Evolutionary conservation across 2,113 vertebrate genomes (phyloP), one percentile per base, ranked within the genome.

Genomic region (Condylura cristata): DNA sequence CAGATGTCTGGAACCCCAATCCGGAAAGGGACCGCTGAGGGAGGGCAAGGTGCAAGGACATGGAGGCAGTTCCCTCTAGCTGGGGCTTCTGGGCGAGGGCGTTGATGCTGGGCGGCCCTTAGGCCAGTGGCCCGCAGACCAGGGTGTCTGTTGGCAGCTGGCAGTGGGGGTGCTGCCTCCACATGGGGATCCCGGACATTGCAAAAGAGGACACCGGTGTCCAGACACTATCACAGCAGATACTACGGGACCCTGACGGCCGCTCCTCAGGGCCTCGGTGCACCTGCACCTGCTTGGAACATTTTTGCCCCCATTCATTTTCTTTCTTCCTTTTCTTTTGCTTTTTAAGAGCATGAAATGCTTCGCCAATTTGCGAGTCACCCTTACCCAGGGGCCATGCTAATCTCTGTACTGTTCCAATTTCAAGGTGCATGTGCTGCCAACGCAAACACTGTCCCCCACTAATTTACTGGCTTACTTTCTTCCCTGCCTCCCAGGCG

Each of bases 251-350:
- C 41, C 44, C 32, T 9, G 76, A 56, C 1, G 9, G 14, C 14
- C n/a, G 11, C 16, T 63, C 53, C 51, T n/a, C n/a, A 6, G 94
- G 70, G 63, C 63, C 89, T 85, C 79, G n/a, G n/a, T 79, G 78
- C 88, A 44, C 16, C 32, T 72, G 61, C 74, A 87, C 71, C 70
- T 81, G 34, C 81, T 44, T 41, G 12, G 46, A 79, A 41, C 60
- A 8, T 26, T 72, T 86, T 56, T 56, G 9, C 28, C 72, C 56
- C 2, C 8, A 24, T 13, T 75, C 63, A 2, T 51, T 32, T 75
- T n/a, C 72, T 53, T 53, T 53, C 53, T 22, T 56, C 14, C 48
- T 51, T 16, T 51, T 12, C 14, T 16, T 53, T 6, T 53, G 2
- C 20, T 20, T 53, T 4, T 48, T 48, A 4, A 18, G 6, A 53